Conservation (phyloP, 2,888 invertebrate genomes). For the Ditula angustiorana region DNA sequence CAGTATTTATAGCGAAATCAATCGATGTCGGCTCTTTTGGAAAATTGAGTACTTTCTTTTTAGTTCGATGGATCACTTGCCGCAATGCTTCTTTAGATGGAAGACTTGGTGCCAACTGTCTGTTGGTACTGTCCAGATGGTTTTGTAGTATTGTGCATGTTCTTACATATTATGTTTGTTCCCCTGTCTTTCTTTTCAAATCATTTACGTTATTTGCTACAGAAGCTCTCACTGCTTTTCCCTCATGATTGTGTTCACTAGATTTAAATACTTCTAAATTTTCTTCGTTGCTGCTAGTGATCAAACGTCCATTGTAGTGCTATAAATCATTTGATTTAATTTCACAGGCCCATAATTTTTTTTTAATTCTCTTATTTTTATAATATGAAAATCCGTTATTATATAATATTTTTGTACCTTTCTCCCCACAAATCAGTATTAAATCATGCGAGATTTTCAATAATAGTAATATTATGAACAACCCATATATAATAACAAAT, state of each 20-base stretch:
- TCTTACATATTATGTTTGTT: conserved; percentile 3
- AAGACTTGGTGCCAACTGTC: conserved; percentile 7
- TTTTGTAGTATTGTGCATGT: background rate
- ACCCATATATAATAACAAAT: too few species aligned
- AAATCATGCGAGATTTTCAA: too few species aligned
- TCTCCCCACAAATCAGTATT: too few species aligned
- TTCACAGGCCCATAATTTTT: too few species aligned
- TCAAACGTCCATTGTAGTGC: background rate
- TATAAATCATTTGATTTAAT: too few species aligned
- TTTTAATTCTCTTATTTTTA: too few species aligned
- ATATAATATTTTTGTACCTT: too few species aligned
- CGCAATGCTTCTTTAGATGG: conserved; percentile 10
- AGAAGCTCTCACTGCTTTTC: background rate
- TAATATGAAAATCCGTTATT: too few species aligned
- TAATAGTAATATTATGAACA: too few species aligned
- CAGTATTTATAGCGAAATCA: conserved; percentile 2
- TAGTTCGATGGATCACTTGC: conserved; percentile 5
- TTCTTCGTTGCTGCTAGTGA: background rate
- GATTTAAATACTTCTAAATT: background rate
- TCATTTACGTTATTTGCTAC: conserved; percentile 6
- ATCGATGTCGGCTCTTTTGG: conserved; percentile 9
- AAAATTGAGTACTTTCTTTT: conserved; percentile 8
- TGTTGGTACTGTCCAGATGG: background rate
- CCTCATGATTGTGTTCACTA: background rate
- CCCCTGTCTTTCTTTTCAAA: conserved; percentile 10